Evolutionary conservation across 2,113 vertebrate species (phyloP).

Genomic region (Melanocharis versteri): DNA sequence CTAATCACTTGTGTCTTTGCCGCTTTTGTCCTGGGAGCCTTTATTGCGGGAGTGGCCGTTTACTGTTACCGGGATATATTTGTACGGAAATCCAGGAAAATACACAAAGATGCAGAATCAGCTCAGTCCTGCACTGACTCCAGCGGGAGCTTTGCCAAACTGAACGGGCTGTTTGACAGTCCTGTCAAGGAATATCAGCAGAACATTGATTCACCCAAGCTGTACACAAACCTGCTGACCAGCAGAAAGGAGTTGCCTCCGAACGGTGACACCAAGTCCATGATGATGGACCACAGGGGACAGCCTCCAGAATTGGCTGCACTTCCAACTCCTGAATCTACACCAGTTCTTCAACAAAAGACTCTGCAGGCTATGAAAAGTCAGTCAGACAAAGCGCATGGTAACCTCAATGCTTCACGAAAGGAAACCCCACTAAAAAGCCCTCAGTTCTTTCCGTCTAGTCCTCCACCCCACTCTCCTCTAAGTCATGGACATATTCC

Average conservation of each 20-base stretch:
- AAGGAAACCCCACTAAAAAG: constrained; percentile 86
- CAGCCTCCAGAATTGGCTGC: constrained; percentile 93
- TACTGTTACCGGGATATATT: constrained; percentile 94
- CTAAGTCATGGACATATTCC: constrained; percentile 90
- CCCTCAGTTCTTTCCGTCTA: constrained; percentile 88
- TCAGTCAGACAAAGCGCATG: constrained; percentile 85
- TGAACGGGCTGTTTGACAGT: constrained; percentile 94
- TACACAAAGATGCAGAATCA: constrained; percentile 90
- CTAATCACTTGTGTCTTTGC: constrained; percentile 97
- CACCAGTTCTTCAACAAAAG: constrained; percentile 94
- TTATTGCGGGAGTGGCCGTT: constrained; percentile 91
- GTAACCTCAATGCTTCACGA: constrained; percentile 79
- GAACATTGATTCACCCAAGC: constrained; percentile 90
- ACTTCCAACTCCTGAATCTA: constrained; percentile 94
- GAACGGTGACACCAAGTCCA: constrained; percentile 83
- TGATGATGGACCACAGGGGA: constrained; percentile 85
- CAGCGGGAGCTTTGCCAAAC: constrained; percentile 91
- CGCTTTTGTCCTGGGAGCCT: constrained; percentile 93
- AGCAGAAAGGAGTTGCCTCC: constrained; percentile 87
- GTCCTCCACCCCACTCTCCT: constrained; percentile 85
- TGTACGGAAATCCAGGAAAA: constrained; percentile 86
- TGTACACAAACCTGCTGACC: constrained; percentile 91
- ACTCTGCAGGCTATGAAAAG: constrained; percentile 88
- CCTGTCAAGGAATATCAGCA: constrained; percentile 95
- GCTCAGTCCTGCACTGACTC: constrained; percentile 93